Evolutionary conservation across 2,888 invertebrate genomes (phyloP), one percentile per base, ranked within the genome.

Genomic region (Cartodere bifasciata): DNA sequence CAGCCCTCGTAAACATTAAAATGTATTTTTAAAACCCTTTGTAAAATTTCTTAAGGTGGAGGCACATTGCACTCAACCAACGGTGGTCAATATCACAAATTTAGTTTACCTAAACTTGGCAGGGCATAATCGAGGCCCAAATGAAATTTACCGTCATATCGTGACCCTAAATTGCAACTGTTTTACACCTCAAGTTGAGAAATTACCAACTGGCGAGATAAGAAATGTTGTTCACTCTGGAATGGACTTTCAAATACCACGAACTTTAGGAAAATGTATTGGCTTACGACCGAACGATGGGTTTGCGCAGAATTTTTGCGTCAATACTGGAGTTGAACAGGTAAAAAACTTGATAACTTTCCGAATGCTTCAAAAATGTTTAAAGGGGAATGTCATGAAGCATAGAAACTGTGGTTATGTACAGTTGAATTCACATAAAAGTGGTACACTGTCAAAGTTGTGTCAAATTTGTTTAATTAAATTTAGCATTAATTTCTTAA

Each of bases 91-190:
- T 56, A 60, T 95, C 31, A 85, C 87, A 29, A 84, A 82, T 56
- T 76, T 88, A 44, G 70, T 80, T 1, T 94, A 82, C 56, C 91
- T 92, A 58, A 95, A 95, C 60, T 65, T 95, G 22, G 85, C 77
- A 21, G 92, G 91, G 7, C 86, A 91, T 60, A 79, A 81, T 23
- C 49, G 71, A 3, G 83, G 82, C 1, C 53, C 66, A 1, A 63
- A 67, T 3, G 68, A 69, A 29, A 53, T 83, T 36, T 68, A 70
- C 41, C 73, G 76, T 10, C 85, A 86, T 52, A 62, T 67, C 13
- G 58, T 86, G n/a, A 68, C 68, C 4, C 65, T 91, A 21, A 80
- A 80, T 49, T 82, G 84, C 3, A 80, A 85, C 52, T 72, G 73
- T 40, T 82, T 75, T 49, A 80, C 83, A 0, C 72, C 68, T 1